These are phyloP conservation scores for Eudasyphora cyanicolor DNA, from an alignment of 2,888 invertebrate species.

Conservation along the genomic window DNA sequence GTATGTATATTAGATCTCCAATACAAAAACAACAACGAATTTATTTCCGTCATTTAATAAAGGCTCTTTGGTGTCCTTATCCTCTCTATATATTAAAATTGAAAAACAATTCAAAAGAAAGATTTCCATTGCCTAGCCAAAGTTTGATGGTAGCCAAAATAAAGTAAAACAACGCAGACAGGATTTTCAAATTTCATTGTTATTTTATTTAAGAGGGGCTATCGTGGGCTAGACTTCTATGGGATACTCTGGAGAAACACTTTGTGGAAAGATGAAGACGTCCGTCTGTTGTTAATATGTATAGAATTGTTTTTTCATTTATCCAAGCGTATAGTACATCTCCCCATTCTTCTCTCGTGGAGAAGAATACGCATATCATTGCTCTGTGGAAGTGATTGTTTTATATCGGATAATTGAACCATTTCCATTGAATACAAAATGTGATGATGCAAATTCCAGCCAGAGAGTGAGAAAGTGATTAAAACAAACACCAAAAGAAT, in stretches of 20 bases:
- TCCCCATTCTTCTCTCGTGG: background rate
- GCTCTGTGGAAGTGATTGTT: slow-evolving; percentile 41
- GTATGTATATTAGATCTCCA: background rate
- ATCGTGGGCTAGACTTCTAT: background rate
- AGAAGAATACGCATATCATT: slow-evolving; percentile 38
- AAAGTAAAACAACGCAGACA: too few relatives aligned
- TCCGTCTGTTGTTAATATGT: too few relatives aligned
- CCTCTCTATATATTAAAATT: background rate
- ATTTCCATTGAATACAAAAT: slow-evolving; percentile 31
- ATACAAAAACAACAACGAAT: background rate
- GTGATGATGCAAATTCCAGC: background rate
- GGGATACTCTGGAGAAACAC: background rate
- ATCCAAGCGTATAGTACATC: background rate
- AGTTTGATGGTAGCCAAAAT: too few relatives aligned
- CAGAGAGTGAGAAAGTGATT: slow-evolving; percentile 29
- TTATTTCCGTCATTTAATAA: background rate
- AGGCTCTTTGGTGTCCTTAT: background rate
- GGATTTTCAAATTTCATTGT: too few relatives aligned
- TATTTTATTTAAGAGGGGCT: too few relatives aligned
- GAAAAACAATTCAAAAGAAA: too few relatives aligned
- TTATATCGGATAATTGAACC: slow-evolving; percentile 51
- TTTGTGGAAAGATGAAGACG: background rate
- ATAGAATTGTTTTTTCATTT: too few relatives aligned
- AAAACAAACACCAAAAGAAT: slow-evolving; percentile 11
- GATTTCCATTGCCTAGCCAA: too few relatives aligned